Evolutionary conservation across 2,888 invertebrate genomes (phyloP), one percentile per base, ranked within the genome.

Genomic region (Coleophora flavipennella): DNA sequence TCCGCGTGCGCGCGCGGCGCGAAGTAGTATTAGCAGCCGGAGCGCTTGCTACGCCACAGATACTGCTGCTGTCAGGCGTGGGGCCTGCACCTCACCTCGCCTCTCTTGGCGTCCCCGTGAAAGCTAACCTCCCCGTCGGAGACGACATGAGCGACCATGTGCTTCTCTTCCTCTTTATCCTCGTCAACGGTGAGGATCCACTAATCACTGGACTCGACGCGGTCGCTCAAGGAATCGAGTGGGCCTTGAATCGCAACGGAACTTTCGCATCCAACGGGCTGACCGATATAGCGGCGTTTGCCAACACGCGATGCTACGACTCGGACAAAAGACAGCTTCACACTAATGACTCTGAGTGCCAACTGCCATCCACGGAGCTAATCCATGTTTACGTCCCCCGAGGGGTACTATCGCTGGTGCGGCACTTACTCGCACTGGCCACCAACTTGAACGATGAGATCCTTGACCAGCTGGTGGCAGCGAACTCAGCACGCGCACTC

Each of bases 261-360:
- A 61, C 67, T 0, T 44, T 75, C 1, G 60, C 67, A 1, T 67
- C 77, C 1, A 61, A 57, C 37, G 65, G 73, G 0, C 51, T 78
- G 26, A 62, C 65, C 0, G 73, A 75, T 39, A 40, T 69, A 9
- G 55, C 49, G 11, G 45, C 57, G 1, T 69, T 78, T 31, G 31
- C 56, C 0, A 77, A 78, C 47, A 60, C 65, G 1, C 38, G 47
- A 8, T 78, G 78, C 40, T 78, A 72, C 42, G 57, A 71, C 40
- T 57, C 51, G 12, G 35, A 49, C 1, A 41, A 32, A 0, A 50
- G 53, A 1, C 50, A 35, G 13, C 49, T 75, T 8, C 13, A 44
- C 1, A 54, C 57, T 34, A 45, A 59, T 13, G 46, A 51, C 2
- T 31, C 50, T 0, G 56, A 62, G 9, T 77, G 78, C 44, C 53